A percentile compares a stretch with the other conserved stretches of the same genome.
Evolutionary conservation across 2,888 invertebrate genomes (phyloP).

Genomic region (Ichneumoninae sp.): DNA sequence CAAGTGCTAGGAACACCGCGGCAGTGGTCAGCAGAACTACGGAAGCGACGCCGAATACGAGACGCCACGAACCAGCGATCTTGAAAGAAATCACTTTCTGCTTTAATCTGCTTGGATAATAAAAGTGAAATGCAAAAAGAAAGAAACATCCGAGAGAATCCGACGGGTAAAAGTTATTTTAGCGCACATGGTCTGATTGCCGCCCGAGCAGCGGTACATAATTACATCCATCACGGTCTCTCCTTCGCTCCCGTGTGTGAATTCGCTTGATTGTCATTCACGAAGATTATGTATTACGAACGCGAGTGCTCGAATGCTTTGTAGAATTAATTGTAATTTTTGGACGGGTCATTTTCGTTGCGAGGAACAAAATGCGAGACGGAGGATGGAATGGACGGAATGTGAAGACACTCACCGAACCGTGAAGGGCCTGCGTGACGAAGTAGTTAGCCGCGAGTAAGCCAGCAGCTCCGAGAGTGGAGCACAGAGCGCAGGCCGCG

Average conservation of each 20-base stretch:
- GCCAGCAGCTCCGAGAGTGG: slow-evolving; percentile 86
- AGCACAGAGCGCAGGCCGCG: slow-evolving; percentile 84
- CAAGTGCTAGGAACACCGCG: slow-evolving; percentile 86
- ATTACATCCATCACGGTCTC: background rate
- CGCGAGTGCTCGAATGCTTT: background rate
- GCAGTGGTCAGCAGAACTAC: slow-evolving; percentile 86
- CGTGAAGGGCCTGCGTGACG: slow-evolving; percentile 86
- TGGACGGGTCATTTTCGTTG: background rate
- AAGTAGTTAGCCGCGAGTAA: slow-evolving; percentile 86
- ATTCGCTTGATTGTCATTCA: slow-evolving; percentile 15
- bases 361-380: slow-evolving; percentile 1
- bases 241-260: background rate
- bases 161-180: slow-evolving; percentile 5
- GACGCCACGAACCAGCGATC: slow-evolving; percentile 87
- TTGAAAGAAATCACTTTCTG: slow-evolving; percentile 70
- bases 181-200: background rate
- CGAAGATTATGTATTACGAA: background rate
- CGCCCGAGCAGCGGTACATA: background rate
- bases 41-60: slow-evolving; percentile 87
- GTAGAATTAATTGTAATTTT: background rate
- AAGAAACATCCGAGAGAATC: slow-evolving; percentile 8
- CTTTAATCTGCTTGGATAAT: background rate
- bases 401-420: slow-evolving; percentile 84
- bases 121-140: slow-evolving; percentile 17
- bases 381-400: background rate